Evolutionary conservation across 2,888 invertebrate species (phyloP).

Genomic region (Drosophila atroscutellata): DNA sequence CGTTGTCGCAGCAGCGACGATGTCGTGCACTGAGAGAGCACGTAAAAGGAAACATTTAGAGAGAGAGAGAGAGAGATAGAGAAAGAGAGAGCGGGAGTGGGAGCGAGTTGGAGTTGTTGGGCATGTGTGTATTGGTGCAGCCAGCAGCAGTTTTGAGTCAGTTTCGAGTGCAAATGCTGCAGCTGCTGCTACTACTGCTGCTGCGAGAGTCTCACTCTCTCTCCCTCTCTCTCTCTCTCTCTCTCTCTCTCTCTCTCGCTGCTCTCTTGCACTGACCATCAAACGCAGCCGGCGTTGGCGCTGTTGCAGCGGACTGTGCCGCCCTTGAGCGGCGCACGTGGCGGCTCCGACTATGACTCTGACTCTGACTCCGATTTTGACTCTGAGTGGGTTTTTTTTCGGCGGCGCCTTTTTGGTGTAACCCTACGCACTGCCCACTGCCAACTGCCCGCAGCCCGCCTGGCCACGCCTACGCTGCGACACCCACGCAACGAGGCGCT

Average conservation of each 20-base stretch:
- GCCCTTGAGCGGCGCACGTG: slow-evolving; percentile 66
- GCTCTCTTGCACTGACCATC: slow-evolving; percentile 6
- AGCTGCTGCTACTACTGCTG: background rate
- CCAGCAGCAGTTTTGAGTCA: slow-evolving; percentile 30
- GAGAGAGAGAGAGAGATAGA: background rate
- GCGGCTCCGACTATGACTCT: slow-evolving; percentile 54
- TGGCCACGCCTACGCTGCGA: slow-evolving; percentile 79
- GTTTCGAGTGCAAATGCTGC: slow-evolving; percentile 49
- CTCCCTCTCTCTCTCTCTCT: background rate
- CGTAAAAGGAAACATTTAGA: background rate
- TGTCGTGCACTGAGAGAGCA: background rate
- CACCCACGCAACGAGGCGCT: slow-evolving; percentile 76
- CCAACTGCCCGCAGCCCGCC: slow-evolving; percentile 42
- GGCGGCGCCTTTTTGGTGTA: slow-evolving; percentile 40
- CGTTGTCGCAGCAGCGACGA: slow-evolving; percentile 10
- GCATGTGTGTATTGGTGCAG: slow-evolving; percentile 35
- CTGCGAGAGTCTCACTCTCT: background rate
- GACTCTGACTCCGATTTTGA: slow-evolving; percentile 37
- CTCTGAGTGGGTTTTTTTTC: slow-evolving; percentile 8
- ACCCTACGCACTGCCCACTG: slow-evolving; percentile 49
- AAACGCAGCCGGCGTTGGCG: slow-evolving; percentile 17
- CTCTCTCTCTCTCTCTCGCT: background rate
- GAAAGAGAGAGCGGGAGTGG: slow-evolving; percentile 10
- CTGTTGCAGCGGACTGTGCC: slow-evolving; percentile 26
- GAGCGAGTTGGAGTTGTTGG: slow-evolving; percentile 24